Evolutionary conservation across 2,113 vertebrate genomes (phyloP).

Genomic region (Caranx ignobilis): DNA sequence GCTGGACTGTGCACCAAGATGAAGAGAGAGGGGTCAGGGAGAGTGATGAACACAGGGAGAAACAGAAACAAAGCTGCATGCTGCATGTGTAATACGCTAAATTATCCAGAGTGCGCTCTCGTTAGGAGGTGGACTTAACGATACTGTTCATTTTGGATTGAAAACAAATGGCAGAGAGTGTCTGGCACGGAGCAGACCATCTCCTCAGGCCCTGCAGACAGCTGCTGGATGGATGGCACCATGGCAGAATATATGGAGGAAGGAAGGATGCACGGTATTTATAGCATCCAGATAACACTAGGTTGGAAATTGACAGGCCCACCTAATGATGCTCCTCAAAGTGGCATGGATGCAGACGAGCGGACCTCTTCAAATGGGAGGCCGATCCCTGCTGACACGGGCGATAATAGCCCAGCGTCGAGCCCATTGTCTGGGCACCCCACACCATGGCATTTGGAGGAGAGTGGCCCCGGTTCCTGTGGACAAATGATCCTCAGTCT

Average conservation of each 20-base stretch:
- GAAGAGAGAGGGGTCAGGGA: slow-evolving; percentile 2
- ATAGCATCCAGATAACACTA: slow-evolving; percentile 79
- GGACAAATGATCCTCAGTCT: slow-evolving; percentile 82
- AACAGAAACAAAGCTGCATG: slow-evolving; percentile 1
- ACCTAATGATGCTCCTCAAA: slow-evolving; percentile 85
- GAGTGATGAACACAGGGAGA: neutral
- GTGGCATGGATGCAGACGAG: slow-evolving; percentile 82
- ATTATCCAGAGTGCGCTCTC: neutral
- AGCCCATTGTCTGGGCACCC: slow-evolving; percentile 83
- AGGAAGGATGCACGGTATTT: slow-evolving; percentile 78
- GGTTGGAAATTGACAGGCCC: slow-evolving; percentile 83
- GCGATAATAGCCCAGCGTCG: slow-evolving; percentile 82
- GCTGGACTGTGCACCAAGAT: slow-evolving; percentile 10
- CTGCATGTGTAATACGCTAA: neutral
- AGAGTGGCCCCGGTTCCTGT: slow-evolving; percentile 70
- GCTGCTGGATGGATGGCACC: slow-evolving; percentile 62
- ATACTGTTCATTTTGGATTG: slow-evolving; percentile 38
- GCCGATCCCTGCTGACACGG: slow-evolving; percentile 82
- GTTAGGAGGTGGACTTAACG: neutral
- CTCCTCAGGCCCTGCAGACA: slow-evolving; percentile 44
- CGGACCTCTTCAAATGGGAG: slow-evolving; percentile 83
- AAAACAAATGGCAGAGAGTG: slow-evolving; percentile 51
- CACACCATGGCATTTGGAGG: slow-evolving; percentile 82
- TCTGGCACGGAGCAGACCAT: slow-evolving; percentile 49
- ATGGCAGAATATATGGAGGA: slow-evolving; percentile 63